Evolutionary conservation across 2,113 vertebrate genomes (phyloP).

Genomic region (Oophaga pumilio): DNA sequence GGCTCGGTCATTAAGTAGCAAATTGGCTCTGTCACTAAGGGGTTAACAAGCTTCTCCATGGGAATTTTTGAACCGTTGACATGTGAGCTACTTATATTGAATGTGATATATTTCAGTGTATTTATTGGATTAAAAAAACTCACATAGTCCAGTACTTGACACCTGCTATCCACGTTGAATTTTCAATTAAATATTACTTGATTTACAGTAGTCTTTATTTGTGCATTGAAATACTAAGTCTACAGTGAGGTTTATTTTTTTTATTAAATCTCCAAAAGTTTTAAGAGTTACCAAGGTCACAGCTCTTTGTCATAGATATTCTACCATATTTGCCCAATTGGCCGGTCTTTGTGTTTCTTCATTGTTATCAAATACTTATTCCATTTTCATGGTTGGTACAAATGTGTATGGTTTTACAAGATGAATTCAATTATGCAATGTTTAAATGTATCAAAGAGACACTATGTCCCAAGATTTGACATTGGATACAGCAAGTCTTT

Average conservation of each 20-base stretch:
- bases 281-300: slow-evolving; percentile 31
- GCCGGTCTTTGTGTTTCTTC: slow-evolving; percentile 8
- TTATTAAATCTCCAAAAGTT: neutral
- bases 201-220: neutral
- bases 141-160: neutral
- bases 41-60: too few species aligned
- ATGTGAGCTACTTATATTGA: neutral
- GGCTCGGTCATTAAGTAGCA: too few species aligned
- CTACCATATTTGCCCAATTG: neutral
- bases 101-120: neutral
- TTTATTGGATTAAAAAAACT: too few species aligned
- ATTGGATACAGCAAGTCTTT: slow-evolving; percentile 54
- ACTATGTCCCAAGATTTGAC: slow-evolving; percentile 57
- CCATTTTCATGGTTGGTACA: slow-evolving; percentile 48
- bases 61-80: too few species aligned
- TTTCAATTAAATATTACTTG: neutral
- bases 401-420: slow-evolving; percentile 56
- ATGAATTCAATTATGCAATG: slow-evolving; percentile 57
- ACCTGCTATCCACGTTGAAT: neutral
- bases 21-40: too few species aligned
- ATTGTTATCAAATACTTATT: slow-evolving; percentile 41
- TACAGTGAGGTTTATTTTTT: neutral
- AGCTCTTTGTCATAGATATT: neutral
- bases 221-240: neutral
- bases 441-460: slow-evolving; percentile 58